phyloP scores from a whole-genome alignment of 2,113 vertebrate genomes.

The Heteronetta atricapilla region DNA sequence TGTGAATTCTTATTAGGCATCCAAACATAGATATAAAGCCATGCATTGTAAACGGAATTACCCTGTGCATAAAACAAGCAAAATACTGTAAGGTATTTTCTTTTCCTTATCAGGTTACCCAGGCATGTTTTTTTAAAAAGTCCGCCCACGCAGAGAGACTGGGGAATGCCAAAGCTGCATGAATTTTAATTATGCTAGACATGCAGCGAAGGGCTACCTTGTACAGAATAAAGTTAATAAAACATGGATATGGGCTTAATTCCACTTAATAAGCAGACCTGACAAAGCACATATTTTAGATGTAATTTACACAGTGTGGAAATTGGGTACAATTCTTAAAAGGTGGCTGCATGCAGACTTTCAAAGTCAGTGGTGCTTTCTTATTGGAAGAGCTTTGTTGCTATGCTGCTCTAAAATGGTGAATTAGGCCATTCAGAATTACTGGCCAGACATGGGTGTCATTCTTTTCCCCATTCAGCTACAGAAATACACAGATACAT shows the following conservation, averaged over 20 bases:
- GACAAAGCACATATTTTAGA: conserved; percentile 5
- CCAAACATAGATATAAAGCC: neutral
- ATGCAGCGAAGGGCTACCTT: conserved; percentile 52
- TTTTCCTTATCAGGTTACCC: conserved; percentile 40
- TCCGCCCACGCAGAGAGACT: conserved; percentile 24
- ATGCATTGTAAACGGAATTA: conserved; percentile 35
- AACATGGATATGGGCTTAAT: conserved; percentile 38
- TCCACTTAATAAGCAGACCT: conserved; percentile 61
- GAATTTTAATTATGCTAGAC: conserved; percentile 61
- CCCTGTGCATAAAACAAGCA: neutral
- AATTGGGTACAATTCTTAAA: conserved; percentile 27
- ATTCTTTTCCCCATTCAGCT: conserved; percentile 4
- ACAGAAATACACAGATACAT: neutral
- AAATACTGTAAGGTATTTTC: conserved; percentile 9
- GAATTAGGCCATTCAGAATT: conserved; percentile 62
- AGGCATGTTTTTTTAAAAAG: neutral
- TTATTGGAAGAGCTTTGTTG: conserved; percentile 61
- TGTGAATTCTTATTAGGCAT: conserved; percentile 3
- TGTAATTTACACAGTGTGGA: conserved; percentile 33
- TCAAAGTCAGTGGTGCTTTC: conserved; percentile 17
- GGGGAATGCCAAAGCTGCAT: conserved; percentile 44
- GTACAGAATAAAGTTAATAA: conserved; percentile 67
- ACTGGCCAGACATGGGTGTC: neutral
- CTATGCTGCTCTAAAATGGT: conserved; percentile 53
- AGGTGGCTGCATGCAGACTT: conserved; percentile 37